Evolutionary conservation across 2,113 vertebrate species (phyloP), one percentile per base, ranked within the genome.

Genomic region (Rattus norvegicus): DNA sequence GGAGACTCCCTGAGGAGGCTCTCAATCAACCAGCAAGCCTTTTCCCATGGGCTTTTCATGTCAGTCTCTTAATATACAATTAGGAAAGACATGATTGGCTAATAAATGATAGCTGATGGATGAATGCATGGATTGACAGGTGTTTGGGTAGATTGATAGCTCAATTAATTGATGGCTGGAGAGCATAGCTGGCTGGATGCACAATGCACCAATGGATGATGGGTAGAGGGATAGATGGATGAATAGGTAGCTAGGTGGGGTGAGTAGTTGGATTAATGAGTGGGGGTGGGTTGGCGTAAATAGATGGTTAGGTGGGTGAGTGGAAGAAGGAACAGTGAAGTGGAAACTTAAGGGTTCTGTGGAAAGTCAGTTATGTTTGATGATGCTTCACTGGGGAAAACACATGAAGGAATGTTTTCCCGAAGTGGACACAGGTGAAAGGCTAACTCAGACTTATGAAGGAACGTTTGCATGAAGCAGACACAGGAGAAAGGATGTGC

Each of bases 61-160:
- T 91, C 92, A 93, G 10, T 86, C 90, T 96, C 69, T 88, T 87
- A 88, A 52, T 59, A 88, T 80, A 95, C 90, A 86, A 67, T 94
- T 83, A 86, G 88, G 76, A 96, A 89, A 92, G 75, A 67, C 10
- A 65, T 81, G 33, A 95, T 79, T 84, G 59, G n/a, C 86, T 92
- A 92, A 94, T 67, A 52, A 75, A 88, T 30, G 61, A 69, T 75
- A 19, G 43, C 8, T 17, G 49, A 43, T n/a, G 20, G 52, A 33
- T 61, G 84, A 56, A 81, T 69, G 56, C 24, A 72, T 67, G 86
- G 33, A 63, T 43, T 54, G 70, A 84, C 69, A 26, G 11, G 22
- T 76, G 49, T 12, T 52, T 79, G 47, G 72, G 54, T 65, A 69
- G 83, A 67, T 2, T 33, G 36, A 77, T 65, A 36, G 56, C 63